phyloP scores from a whole-genome alignment of 2,888 invertebrate genomes.

The Ashinkailepas kermadecensis region DNA sequence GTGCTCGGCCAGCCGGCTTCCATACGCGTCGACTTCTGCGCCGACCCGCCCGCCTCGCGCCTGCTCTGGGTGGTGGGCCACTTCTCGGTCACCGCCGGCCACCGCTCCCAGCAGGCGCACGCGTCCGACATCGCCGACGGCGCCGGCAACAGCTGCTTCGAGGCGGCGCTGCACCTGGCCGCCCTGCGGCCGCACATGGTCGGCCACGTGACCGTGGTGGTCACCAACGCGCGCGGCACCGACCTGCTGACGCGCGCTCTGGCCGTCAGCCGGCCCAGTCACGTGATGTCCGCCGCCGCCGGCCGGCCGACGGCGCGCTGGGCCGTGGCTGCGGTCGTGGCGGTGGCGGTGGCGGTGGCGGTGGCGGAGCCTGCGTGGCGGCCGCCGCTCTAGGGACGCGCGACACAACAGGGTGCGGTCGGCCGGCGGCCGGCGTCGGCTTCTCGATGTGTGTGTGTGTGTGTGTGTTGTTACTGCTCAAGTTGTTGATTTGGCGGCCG shows the following conservation, averaged over 20 bases:
- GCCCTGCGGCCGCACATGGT: background rate
- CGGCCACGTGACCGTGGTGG: background rate
- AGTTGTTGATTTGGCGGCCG: background rate
- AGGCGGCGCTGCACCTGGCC: background rate
- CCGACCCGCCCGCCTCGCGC: background rate
- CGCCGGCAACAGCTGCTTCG: background rate
- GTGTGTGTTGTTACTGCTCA: constrained; percentile 13
- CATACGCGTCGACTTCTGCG: background rate
- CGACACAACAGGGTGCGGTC: background rate
- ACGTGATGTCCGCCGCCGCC: background rate
- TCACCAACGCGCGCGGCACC: background rate
- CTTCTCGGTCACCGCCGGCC: background rate
- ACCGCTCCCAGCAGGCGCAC: background rate
- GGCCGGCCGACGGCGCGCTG: too few species aligned
- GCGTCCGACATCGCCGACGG: background rate
- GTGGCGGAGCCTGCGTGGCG: too few species aligned
- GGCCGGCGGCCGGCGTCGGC: background rate
- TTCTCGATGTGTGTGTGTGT: background rate
- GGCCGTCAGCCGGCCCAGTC: constrained; percentile 6
- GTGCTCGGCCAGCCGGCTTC: constrained; percentile 1
- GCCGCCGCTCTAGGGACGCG: too few species aligned
- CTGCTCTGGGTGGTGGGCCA: constrained; percentile 3
- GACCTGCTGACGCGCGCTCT: background rate
- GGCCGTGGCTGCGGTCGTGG: too few species aligned
- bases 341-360: too few species aligned